Percentiles rank a stretch among this genome's conserved stretches.
Conservation (phyloP, 2,113 vertebrate genomes). For the Percopsis transmontana region DNA sequence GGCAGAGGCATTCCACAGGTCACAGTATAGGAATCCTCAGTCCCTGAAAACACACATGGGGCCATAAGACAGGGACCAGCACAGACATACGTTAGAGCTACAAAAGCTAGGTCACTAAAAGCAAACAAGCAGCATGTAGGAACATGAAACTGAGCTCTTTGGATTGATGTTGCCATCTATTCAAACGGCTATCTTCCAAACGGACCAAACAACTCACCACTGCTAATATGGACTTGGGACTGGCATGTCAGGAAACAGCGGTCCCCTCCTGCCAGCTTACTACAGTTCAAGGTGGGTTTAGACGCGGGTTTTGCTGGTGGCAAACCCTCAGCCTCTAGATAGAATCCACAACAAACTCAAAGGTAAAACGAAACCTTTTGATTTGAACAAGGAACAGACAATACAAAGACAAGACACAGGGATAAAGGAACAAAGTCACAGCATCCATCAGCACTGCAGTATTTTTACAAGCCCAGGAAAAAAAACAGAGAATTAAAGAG, state of each 20-base stretch:
- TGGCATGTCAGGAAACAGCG: conserved; percentile 91
- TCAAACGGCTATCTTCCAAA: conserved; percentile 19
- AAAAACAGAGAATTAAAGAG: conserved; percentile 64
- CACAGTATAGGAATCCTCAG: conserved; percentile 84
- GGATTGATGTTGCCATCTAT: conserved; percentile 31
- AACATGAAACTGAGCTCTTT: conserved; percentile 51
- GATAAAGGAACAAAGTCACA: conserved; percentile 14
- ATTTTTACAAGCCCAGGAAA: conserved; percentile 58
- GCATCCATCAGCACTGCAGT: conserved; percentile 15
- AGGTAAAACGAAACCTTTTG: conserved; percentile 55
- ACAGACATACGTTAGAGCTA: conserved; percentile 55
- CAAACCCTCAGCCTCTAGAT: conserved; percentile 85
- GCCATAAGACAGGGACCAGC: conserved; percentile 53
- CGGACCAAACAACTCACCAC: conserved; percentile 82
- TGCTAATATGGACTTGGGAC: conserved; percentile 86
- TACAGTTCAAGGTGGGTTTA: conserved; percentile 86
- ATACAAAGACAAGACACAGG: not conserved
- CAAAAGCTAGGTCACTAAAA: conserved; percentile 52
- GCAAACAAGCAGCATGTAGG: conserved; percentile 63
- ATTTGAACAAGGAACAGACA: conserved; percentile 10
- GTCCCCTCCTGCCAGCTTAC: conserved; percentile 87
- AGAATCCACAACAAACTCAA: conserved; percentile 82
- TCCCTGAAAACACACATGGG: conserved; percentile 72
- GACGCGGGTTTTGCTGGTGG: conserved; percentile 69
- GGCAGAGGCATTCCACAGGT: conserved; percentile 81